Conservation (phyloP, 2,113 vertebrate genomes). For the Plotosus lineatus region DNA sequence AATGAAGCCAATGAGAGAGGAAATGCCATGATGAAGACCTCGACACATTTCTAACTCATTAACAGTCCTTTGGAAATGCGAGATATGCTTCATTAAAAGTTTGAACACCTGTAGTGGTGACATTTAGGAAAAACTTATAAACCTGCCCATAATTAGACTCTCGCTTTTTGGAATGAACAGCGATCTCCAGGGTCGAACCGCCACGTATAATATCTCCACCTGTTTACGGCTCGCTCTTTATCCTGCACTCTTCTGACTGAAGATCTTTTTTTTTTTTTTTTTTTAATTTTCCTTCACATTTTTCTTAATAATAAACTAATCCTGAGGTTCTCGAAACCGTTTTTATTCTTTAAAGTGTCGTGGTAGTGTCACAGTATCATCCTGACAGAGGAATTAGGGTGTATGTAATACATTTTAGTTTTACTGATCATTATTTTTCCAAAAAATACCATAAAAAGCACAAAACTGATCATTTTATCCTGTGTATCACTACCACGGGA, state of each 20-base stretch:
- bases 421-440: too few relatives aligned
- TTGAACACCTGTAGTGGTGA: slow-evolving; percentile 21
- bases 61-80: background rate
- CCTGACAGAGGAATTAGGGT: too few relatives aligned
- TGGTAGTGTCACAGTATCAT: too few relatives aligned
- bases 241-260: background rate
- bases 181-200: background rate
- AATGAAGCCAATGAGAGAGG: background rate
- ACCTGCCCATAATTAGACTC: background rate
- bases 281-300: background rate
- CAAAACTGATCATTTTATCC: too few relatives aligned
- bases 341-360: slow-evolving; percentile 4
- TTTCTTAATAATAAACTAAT: background rate
- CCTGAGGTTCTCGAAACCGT: background rate
- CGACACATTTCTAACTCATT: slow-evolving; percentile 8
- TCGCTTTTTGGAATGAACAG: background rate
- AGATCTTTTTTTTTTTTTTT: background rate
- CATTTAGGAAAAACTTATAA: slow-evolving; percentile 12
- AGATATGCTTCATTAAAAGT: slow-evolving; percentile 8
- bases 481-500: too few relatives aligned
- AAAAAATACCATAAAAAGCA: too few relatives aligned
- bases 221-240: background rate
- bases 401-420: too few relatives aligned
- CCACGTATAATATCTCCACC: background rate
- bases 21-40: background rate